These are phyloP conservation scores for Eupsilia transversa DNA, from an alignment of 2,888 invertebrate species.

Conservation along the genomic window DNA sequence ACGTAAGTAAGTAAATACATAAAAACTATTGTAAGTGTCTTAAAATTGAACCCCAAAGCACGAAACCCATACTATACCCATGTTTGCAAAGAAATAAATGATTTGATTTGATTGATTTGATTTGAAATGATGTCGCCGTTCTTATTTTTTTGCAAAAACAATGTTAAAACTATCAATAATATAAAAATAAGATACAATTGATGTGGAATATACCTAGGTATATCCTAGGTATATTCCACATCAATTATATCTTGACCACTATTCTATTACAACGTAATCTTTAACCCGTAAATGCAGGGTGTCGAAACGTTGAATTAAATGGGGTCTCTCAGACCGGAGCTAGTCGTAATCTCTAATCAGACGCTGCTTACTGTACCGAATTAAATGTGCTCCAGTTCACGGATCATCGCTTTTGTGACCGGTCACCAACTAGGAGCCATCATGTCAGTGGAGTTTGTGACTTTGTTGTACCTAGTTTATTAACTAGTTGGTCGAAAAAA, in stretches of 20 bases:
- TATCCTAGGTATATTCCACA: no score
- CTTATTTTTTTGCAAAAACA: neutral
- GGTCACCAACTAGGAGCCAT: constrained; percentile 50
- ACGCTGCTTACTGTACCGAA: constrained; percentile 54
- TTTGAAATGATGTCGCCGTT: neutral
- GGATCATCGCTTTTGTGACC: constrained; percentile 48
- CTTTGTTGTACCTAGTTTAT: constrained; percentile 16
- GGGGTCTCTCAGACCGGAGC: constrained; percentile 39
- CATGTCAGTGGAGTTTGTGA: constrained; percentile 6
- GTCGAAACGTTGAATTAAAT: constrained; percentile 39
- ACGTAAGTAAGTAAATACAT: no score
- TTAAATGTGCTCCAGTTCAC: constrained; percentile 50
- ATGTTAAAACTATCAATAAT: no score
- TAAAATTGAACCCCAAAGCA: neutral
- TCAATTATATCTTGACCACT: neutral
- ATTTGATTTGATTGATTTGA: no score
- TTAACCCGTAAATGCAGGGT: constrained; percentile 51
- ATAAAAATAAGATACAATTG: no score
- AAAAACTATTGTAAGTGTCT: no score
- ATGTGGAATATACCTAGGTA: no score
- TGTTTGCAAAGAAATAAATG: no score
- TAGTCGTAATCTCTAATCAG: constrained; percentile 57
- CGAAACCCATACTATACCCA: no score
- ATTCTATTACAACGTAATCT: neutral
- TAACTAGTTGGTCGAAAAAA: neutral